A percentile compares a stretch with the other conserved stretches of the same genome.
phyloP scores from a whole-genome alignment of 2,888 invertebrate genomes.

The Oasisia sp. region DNA sequence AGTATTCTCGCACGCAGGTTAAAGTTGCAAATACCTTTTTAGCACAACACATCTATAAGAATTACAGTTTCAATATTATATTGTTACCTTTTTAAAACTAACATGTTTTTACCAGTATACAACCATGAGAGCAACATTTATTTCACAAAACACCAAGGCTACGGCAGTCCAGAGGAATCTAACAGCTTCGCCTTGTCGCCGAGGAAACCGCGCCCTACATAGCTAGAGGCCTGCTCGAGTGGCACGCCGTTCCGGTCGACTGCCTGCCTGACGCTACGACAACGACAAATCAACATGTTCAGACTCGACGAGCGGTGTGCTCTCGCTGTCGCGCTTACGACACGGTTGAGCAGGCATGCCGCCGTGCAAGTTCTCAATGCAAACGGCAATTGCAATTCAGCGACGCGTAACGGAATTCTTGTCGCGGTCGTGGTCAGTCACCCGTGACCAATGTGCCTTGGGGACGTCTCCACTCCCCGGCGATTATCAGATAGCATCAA shows the following conservation, averaged over 20 bases:
- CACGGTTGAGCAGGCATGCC: neutral
- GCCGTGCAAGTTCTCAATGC: neutral
- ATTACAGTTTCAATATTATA: neutral
- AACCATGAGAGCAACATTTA: neutral
- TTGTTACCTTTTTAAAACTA: neutral
- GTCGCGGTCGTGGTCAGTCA: neutral
- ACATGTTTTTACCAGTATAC: neutral
- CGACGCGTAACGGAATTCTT: slow-evolving; percentile 5
- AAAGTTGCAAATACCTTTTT: neutral
- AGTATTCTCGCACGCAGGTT: neutral
- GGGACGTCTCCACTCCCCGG: neutral
- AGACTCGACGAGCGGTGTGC: neutral
- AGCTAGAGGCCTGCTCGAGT: neutral
- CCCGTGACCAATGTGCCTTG: neutral
- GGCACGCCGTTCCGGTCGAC: slow-evolving; percentile 12
- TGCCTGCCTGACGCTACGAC: neutral
- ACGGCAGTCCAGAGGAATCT: neutral
- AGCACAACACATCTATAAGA: neutral
- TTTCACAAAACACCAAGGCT: neutral
- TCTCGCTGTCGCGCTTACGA: neutral
- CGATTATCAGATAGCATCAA: slow-evolving; percentile 12
- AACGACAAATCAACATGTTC: neutral
- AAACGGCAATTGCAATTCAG: slow-evolving; percentile 3
- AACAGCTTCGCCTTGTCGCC: neutral
- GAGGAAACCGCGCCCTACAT: slow-evolving; percentile 17